Evolutionary conservation across 2,888 invertebrate genomes (phyloP).

Genomic region (Amphiduros pacificus): DNA sequence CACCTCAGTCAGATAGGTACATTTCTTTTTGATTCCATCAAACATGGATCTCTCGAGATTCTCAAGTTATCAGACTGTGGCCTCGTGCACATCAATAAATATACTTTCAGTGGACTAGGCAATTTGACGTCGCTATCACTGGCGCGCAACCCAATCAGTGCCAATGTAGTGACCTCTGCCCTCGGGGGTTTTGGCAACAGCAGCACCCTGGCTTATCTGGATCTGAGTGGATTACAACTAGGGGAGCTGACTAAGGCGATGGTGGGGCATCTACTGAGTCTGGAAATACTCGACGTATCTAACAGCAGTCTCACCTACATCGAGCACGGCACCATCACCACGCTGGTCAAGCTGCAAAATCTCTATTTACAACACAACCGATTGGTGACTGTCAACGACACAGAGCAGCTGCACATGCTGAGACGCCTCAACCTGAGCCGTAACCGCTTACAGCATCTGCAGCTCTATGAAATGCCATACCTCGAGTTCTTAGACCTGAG

Average conservation of each 20-base stretch:
- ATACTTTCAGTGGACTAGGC: constrained; percentile 20
- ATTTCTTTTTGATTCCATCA: constrained; percentile 23
- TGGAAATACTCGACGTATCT: constrained; percentile 23
- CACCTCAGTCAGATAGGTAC: constrained; percentile 19
- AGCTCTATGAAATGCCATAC: constrained; percentile 9
- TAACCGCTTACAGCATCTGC: constrained; percentile 6
- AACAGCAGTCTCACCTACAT: constrained; percentile 25
- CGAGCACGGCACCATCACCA: constrained; percentile 17
- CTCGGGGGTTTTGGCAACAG: constrained; percentile 14
- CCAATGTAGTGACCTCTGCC: constrained; percentile 5
- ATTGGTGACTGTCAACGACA: constrained; percentile 14
- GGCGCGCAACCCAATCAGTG: constrained; percentile 25
- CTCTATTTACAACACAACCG: constrained; percentile 25
- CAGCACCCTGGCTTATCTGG: constrained; percentile 22
- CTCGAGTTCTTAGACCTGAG: constrained; percentile 31
- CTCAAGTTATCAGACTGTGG: constrained; percentile 28
- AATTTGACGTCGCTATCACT: constrained; percentile 29
- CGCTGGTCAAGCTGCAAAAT: constrained; percentile 18
- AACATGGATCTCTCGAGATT: constrained; percentile 20
- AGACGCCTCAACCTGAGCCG: constrained; percentile 9
- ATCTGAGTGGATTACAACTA: constrained; percentile 28
- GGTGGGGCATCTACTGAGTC: constrained; percentile 19
- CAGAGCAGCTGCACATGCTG: neutral
- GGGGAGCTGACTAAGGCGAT: constrained; percentile 22
- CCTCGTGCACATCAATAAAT: constrained; percentile 19